phyloP scores from a whole-genome alignment of 2,888 invertebrate species.

The Alcis repandata region DNA sequence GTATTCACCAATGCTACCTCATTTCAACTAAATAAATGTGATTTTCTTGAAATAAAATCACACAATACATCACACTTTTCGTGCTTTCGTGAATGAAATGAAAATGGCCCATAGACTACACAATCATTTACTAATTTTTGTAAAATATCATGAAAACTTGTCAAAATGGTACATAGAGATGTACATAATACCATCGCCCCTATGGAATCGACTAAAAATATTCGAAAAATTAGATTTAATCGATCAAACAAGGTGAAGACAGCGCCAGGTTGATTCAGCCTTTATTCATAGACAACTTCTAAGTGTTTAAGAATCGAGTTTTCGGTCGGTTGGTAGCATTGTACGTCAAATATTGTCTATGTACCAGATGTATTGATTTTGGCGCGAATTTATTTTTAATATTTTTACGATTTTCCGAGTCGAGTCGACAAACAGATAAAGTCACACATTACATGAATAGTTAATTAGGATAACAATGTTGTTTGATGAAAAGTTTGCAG shows the following conservation, averaged over 20 bases:
- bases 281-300: too few species aligned
- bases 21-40: conserved; percentile 65
- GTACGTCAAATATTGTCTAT: not conserved
- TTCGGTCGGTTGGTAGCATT: conserved; percentile 7
- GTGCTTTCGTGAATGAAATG: conserved; percentile 46
- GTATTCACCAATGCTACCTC: conserved; percentile 75
- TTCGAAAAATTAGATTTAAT: not conserved
- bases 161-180: not conserved
- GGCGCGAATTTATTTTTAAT: conserved; percentile 56
- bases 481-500: too few species aligned
- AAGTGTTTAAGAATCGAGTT: not conserved
- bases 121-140: not conserved
- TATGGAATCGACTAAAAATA: not conserved
- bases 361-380: conserved; percentile 43
- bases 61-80: conserved; percentile 70
- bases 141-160: conserved; percentile 20
- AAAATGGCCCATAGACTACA: conserved; percentile 38
- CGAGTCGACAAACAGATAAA: not conserved
- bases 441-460: too few species aligned
- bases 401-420: not conserved
- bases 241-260: too few species aligned
- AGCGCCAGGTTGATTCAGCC: too few species aligned
- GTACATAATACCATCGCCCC: not conserved
- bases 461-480: too few species aligned
- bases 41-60: conserved; percentile 60